Base-by-base conservation (phyloP, 2,797 vertebrate genomes). In the Iguana delicatissima region DNA sequence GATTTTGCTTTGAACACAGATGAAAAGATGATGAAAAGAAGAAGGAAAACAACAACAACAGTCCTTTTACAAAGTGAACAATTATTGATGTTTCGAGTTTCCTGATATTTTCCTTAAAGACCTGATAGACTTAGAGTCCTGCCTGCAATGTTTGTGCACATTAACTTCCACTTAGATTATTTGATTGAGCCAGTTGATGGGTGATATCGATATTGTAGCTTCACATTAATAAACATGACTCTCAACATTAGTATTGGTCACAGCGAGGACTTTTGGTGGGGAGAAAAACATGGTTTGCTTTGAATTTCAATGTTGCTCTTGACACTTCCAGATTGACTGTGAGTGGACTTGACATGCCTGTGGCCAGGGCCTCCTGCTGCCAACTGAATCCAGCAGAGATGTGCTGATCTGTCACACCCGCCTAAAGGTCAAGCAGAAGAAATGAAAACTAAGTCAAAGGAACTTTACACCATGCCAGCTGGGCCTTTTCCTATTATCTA, bases 41-140 rank as follows among this genome's bases (percentile, higher is more conserved):
- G n/a, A 26, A 9, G 3, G 38, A 1, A 52, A 87, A 20, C 24
- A 76, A 38, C 73, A 76, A 32, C 76, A 46, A 8, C 8, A 81
- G 29, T 5, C 57, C 3, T 14, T 69, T 77, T 80, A 50, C 86
- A 57, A 16, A 76, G 1, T 67, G 91, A 32, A 91, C 57, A 93
- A 91, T 87, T 92, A 91, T 95, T 95, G 92, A 94, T 90, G 55
- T 32, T 74, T 72, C 16, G 76, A 91, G 7, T 94, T 91, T 90
- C 59, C 59, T 73, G 26, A 73, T 57, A 24, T 6, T 73, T 26
- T 52, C 10, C 5, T 86, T 5, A n/a, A 87, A 90, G 46, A 64
- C n/a, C 52, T 18, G 42, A 62, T 62, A 76, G n/a, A 29, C 24
- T 29, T 80, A 64, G 13, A 8, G 24, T n/a, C 50, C 10, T 64